phyloP scores from a whole-genome alignment of 2,888 invertebrate genomes.

The Conistra vaccinii region DNA sequence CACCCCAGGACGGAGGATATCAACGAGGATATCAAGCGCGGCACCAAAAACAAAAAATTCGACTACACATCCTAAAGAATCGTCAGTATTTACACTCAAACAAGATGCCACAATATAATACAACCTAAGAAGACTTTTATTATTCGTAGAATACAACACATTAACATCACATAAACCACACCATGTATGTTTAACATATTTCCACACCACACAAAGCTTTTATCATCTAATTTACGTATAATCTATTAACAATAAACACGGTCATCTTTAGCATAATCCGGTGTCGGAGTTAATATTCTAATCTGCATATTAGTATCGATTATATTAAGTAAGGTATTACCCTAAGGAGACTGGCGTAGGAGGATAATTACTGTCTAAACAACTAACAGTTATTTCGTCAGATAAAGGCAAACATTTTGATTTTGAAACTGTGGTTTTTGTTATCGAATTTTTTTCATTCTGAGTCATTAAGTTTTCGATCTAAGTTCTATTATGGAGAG shows the following conservation, averaged over 20 bases:
- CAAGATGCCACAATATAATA: too few species aligned
- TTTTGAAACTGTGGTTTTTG: not conserved
- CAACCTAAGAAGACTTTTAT: too few species aligned
- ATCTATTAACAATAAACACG: slow-evolving; percentile 39
- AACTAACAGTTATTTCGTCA: slow-evolving; percentile 20
- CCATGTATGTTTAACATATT: slow-evolving; percentile 20
- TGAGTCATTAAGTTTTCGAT: not conserved
- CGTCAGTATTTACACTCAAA: not conserved
- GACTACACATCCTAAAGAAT: not conserved
- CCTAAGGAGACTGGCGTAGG: slow-evolving; percentile 19
- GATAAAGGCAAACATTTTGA: slow-evolving; percentile 5
- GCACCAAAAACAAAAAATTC: too few species aligned
- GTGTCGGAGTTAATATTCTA: not conserved
- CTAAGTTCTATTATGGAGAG: not conserved
- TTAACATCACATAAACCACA: slow-evolving; percentile 7
- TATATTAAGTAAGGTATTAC: slow-evolving; percentile 28
- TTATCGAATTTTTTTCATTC: not conserved
- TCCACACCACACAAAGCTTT: slow-evolving; percentile 22
- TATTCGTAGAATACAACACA: too few species aligned
- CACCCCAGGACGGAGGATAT: too few species aligned
- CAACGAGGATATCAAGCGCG: too few species aligned
- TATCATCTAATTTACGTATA: slow-evolving; percentile 26
- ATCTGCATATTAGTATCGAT: slow-evolving; percentile 25
- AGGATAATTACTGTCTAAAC: slow-evolving; percentile 11
- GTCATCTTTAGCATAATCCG: slow-evolving; percentile 33